phyloP scores from a whole-genome alignment of 2,888 invertebrate genomes.

The Acleris cristana region DNA sequence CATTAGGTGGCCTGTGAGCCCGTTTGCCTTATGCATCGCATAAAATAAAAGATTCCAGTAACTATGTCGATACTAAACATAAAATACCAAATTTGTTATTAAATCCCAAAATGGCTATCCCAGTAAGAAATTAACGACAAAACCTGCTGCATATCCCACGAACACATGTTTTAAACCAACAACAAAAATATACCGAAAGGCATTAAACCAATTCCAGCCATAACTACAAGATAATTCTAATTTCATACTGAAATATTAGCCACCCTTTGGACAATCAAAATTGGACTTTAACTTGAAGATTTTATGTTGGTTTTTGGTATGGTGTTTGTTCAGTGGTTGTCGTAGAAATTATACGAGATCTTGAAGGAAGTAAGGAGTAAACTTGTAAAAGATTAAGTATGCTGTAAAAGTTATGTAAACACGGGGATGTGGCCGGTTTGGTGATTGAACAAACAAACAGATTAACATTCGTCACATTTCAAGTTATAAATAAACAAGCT shows the following conservation, averaged over 20 bases:
- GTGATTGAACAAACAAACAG: neutral
- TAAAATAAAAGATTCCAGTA: too few species aligned
- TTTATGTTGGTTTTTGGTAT: neutral
- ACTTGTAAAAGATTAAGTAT: slow-evolving; percentile 27
- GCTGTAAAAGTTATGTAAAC: slow-evolving; percentile 27
- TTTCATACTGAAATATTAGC: too few species aligned
- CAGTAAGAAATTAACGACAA: slow-evolving; percentile 6
- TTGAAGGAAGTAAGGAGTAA: slow-evolving; percentile 15
- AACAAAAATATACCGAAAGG: slow-evolving; percentile 21
- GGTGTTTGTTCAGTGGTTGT: too few species aligned
- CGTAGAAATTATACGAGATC: neutral
- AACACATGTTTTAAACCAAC: slow-evolving; percentile 22
- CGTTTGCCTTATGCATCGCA: too few species aligned
- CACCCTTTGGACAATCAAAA: neutral
- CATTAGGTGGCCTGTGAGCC: too few species aligned
- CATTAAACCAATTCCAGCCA: too few species aligned
- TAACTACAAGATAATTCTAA: too few species aligned
- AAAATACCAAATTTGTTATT: neutral
- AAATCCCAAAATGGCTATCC: neutral
- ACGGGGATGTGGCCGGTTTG: slow-evolving; percentile 14
- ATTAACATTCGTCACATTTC: neutral
- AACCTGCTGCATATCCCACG: slow-evolving; percentile 10
- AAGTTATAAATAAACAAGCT: too few species aligned
- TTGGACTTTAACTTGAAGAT: neutral
- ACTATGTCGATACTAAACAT: too few species aligned